A percentile compares a stretch with the other conserved stretches of the same genome.
phyloP scores from a whole-genome alignment of 1,140 invertebrate genomes.

The Trigoniulus corallinus region DNA sequence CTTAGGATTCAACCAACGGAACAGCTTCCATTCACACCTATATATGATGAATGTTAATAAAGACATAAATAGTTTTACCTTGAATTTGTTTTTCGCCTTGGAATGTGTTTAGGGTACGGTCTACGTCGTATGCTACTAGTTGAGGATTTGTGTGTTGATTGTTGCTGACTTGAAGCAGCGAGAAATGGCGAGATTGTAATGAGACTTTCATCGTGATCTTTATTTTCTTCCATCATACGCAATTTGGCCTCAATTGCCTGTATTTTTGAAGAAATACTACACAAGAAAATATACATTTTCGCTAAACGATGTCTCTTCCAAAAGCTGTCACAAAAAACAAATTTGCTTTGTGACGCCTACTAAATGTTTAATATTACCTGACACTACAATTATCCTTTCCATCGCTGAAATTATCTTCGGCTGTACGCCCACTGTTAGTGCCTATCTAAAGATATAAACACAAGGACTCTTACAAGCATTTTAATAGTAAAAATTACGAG shows the following conservation, averaged over 20 bases:
- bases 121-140: neutral
- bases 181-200: neutral
- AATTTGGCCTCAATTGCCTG: constrained; percentile 74
- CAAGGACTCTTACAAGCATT: no score
- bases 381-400: no score
- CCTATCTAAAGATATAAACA: no score
- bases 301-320: no score
- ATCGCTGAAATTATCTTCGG: no score
- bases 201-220: neutral
- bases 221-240: constrained; percentile 44
- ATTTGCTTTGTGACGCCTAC: no score
- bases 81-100: neutral
- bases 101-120: neutral
- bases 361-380: no score
- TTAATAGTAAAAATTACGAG: no score
- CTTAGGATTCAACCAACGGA: neutral
- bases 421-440: no score
- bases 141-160: neutral
- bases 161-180: neutral
- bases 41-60: neutral
- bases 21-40: neutral
- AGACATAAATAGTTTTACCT: neutral
- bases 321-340: no score
- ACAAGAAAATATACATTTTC: neutral
- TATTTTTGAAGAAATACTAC: constrained; percentile 39